phyloP scores from a whole-genome alignment of 1,140 invertebrate species.

The Thalassaphorura encarpata region DNA sequence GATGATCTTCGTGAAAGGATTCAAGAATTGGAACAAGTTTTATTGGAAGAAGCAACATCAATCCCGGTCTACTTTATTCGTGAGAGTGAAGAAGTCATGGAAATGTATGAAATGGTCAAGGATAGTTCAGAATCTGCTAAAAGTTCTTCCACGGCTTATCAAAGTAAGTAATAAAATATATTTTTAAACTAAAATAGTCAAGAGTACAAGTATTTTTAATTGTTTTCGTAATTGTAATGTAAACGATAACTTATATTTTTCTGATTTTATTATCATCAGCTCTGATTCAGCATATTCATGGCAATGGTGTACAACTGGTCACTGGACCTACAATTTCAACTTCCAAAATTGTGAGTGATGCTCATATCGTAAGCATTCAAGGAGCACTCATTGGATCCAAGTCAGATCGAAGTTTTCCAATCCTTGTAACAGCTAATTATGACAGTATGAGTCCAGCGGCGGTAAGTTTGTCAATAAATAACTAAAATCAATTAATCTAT shows the following conservation, averaged over 20 bases:
- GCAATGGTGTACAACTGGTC: conserved; percentile 83
- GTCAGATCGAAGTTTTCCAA: conserved; percentile 66
- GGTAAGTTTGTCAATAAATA: conserved; percentile 63
- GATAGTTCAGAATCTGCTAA: conserved; percentile 40
- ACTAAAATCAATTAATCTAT: too few relatives aligned
- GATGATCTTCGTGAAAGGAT: conserved; percentile 46
- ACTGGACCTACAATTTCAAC: conserved; percentile 51
- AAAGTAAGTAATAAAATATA: conserved; percentile 43
- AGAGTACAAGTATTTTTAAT: neutral
- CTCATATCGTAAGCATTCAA: conserved; percentile 64
- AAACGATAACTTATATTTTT: conserved; percentile 23
- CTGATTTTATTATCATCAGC: conserved; percentile 49
- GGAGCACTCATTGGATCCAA: conserved; percentile 75
- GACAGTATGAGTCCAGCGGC: conserved; percentile 80
- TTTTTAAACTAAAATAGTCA: neutral
- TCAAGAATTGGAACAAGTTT: conserved; percentile 65
- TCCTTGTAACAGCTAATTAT: conserved; percentile 85
- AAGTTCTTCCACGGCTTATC: conserved; percentile 37
- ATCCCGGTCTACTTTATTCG: conserved; percentile 83
- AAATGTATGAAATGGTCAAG: conserved; percentile 56
- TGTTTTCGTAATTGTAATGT: conserved; percentile 6
- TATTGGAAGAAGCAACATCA: conserved; percentile 65
- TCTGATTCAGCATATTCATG: conserved; percentile 72
- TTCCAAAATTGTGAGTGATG: conserved; percentile 59
- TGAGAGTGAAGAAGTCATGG: conserved; percentile 59